phyloP scores from a whole-genome alignment of 2,797 vertebrate species.

The Thamnophis elegans region DNA sequence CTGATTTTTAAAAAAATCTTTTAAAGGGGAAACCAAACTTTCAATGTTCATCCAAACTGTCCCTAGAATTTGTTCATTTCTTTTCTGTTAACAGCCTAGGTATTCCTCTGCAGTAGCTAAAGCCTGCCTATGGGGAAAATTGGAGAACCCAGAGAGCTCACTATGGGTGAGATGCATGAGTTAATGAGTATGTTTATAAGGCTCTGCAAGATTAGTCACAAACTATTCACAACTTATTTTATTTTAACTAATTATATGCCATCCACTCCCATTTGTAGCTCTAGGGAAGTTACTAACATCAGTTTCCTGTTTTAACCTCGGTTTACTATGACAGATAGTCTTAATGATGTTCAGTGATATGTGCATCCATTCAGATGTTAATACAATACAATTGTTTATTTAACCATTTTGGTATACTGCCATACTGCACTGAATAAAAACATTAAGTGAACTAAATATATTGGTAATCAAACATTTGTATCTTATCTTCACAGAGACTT shows the following conservation, averaged over 20 bases:
- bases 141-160: neutral
- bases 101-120: neutral
- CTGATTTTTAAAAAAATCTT: neutral
- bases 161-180: neutral
- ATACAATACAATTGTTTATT: neutral
- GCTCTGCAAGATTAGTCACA: neutral
- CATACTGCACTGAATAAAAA: neutral
- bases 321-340: neutral
- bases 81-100: neutral
- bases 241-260: neutral
- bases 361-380: neutral
- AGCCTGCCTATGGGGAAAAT: neutral
- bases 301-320: neutral
- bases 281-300: neutral
- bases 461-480: neutral
- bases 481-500: neutral
- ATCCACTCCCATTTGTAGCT: neutral
- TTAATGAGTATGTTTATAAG: neutral
- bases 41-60: neutral
- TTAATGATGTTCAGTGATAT: neutral
- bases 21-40: neutral
- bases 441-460: neutral
- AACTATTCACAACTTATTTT: neutral
- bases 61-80: neutral
- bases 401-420: neutral